A percentile compares a stretch with the other conserved stretches of the same genome.
These are phyloP conservation scores for Prionailurus viverrinus DNA, from an alignment of 2,113 vertebrate species.

Conservation along the genomic window DNA sequence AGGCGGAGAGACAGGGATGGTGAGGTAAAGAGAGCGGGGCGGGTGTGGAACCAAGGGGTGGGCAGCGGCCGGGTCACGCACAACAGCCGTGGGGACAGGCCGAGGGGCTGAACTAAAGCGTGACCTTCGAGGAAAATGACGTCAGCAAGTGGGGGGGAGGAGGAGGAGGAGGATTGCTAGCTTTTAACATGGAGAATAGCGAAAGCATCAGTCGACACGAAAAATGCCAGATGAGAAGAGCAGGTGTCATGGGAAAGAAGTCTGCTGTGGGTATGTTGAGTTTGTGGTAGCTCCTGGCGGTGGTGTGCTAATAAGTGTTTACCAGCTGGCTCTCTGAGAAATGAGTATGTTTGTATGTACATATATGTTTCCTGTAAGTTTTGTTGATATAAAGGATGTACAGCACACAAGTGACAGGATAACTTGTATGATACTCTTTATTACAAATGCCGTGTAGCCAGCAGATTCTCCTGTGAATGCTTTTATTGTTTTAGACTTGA, in stretches of 20 bases:
- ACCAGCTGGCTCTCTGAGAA: not conserved
- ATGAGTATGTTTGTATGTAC: not conserved
- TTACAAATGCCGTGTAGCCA: not conserved
- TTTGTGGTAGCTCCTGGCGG: not conserved
- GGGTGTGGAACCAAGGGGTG: not conserved
- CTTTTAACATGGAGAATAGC: not conserved
- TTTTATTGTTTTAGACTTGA: not conserved
- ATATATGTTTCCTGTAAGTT: not conserved
- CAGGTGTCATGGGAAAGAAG: not conserved
- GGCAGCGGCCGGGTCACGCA: not conserved
- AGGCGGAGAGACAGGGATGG: not conserved
- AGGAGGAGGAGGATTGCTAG: not conserved
- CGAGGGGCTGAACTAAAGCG: not conserved
- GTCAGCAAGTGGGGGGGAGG: not conserved
- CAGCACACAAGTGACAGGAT: not conserved
- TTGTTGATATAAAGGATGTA: not conserved
- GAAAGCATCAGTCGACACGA: not conserved
- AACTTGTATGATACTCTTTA: not conserved
- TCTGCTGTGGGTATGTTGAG: not conserved
- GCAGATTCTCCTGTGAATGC: not conserved
- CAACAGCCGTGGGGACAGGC: not conserved
- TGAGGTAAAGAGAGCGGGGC: not conserved
- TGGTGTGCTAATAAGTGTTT: not conserved
- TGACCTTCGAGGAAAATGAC: not conserved
- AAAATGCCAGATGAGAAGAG: not conserved